A percentile compares a stretch with the other conserved stretches of the same genome.
These are phyloP conservation scores for Psephotus haematonotus DNA, from an alignment of 2,113 vertebrate genomes.

Conservation along the genomic window DNA sequence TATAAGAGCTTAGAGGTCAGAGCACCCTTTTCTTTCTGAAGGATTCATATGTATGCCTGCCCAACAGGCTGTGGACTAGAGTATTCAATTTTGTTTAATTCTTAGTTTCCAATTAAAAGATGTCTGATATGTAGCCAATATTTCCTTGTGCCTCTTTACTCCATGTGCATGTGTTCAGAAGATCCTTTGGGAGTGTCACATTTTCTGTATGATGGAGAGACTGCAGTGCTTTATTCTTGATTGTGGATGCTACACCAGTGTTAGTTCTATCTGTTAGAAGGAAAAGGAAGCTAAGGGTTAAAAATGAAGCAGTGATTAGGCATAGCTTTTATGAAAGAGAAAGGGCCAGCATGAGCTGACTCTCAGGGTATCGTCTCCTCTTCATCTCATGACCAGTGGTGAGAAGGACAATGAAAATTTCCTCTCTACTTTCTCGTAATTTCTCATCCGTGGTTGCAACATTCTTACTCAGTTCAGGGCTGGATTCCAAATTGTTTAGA, in stretches of 20 bases:
- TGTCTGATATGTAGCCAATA: rapidly evolving
- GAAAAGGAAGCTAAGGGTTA: background rate
- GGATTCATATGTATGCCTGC: background rate
- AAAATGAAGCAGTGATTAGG: background rate
- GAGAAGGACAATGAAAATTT: background rate
- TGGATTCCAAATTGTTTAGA: background rate
- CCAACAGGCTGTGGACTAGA: background rate
- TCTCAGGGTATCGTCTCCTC: background rate
- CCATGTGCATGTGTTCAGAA: background rate
- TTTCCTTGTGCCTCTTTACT: background rate
- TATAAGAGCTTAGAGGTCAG: background rate
- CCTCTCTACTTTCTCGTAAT: background rate
- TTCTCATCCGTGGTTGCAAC: background rate
- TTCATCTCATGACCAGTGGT: background rate
- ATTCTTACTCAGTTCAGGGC: background rate
- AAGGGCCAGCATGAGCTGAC: background rate
- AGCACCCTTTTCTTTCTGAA: background rate
- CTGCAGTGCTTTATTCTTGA: background rate
- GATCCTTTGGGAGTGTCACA: background rate
- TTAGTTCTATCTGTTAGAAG: background rate
- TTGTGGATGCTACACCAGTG: background rate
- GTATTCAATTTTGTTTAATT: background rate
- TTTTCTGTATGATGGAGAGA: background rate
- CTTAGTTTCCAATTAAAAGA: background rate
- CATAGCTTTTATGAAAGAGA: background rate